phyloP scores from a whole-genome alignment of 2,113 vertebrate species.

The Dinomys branickii region DNA sequence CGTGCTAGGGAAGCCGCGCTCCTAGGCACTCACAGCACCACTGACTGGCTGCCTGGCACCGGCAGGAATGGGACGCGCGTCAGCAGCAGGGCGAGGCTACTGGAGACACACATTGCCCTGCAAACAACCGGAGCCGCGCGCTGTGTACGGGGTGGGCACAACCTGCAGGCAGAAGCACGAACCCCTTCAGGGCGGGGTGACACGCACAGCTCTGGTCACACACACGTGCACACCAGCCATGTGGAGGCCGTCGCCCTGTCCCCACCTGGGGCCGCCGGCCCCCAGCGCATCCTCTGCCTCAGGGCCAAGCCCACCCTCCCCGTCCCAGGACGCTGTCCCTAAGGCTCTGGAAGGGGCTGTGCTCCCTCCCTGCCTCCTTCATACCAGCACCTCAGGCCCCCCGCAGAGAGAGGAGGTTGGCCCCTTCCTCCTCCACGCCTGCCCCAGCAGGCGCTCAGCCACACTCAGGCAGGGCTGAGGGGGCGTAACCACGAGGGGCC shows the following conservation, averaged over 20 bases:
- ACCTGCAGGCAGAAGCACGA: neutral
- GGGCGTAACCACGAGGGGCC: neutral
- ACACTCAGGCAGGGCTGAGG: neutral
- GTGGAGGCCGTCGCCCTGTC: neutral
- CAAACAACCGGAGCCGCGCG: fast-evolving
- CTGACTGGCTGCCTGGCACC: neutral
- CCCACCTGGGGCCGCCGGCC: too few species aligned
- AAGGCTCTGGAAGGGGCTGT: too few species aligned
- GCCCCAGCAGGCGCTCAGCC: neutral
- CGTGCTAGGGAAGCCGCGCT: neutral
- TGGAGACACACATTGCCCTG: neutral
- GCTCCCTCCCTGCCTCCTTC: too few species aligned
- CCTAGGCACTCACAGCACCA: neutral
- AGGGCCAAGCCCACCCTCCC: neutral
- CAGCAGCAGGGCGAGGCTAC: neutral
- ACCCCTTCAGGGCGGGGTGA: neutral
- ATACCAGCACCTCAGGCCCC: neutral
- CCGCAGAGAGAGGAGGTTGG: neutral
- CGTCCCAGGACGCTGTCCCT: neutral
- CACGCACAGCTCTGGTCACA: neutral
- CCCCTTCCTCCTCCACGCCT: neutral
- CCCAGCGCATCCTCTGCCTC: neutral
- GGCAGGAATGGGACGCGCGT: neutral
- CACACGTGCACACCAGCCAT: neutral
- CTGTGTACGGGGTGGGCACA: neutral